These are phyloP conservation scores for Cotesia typhae DNA, from an alignment of 1,140 invertebrate genomes.

Conservation along the genomic window DNA sequence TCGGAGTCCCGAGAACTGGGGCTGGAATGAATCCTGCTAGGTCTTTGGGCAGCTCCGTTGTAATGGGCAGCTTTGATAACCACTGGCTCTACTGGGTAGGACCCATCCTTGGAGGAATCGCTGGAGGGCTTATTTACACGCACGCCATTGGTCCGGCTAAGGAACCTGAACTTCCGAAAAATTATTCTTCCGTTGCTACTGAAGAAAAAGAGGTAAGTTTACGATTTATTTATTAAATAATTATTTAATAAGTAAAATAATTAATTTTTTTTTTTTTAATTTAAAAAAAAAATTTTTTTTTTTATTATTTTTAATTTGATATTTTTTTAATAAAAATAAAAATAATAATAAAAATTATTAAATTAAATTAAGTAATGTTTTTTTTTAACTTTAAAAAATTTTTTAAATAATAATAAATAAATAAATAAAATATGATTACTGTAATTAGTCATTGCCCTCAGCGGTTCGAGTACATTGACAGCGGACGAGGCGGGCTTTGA, in stretches of 20 bases:
- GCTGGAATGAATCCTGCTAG: slow-evolving; percentile 91
- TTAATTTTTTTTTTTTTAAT: too few species aligned
- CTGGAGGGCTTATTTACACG: slow-evolving; percentile 80
- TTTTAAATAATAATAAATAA: neutral
- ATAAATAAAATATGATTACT: neutral
- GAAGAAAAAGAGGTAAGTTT: slow-evolving; percentile 74
- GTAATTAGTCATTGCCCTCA: slow-evolving; percentile 45
- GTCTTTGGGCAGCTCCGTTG: slow-evolving; percentile 84
- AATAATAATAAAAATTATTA: too few species aligned
- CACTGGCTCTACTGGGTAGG: slow-evolving; percentile 95
- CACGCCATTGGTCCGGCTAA: slow-evolving; percentile 74
- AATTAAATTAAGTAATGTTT: too few species aligned
- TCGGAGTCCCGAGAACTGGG: slow-evolving; percentile 85
- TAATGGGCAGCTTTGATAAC: slow-evolving; percentile 76
- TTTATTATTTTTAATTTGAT: too few species aligned
- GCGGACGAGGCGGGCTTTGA: slow-evolving; percentile 62
- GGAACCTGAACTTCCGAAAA: slow-evolving; percentile 57
- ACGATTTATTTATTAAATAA: slow-evolving; percentile 47
- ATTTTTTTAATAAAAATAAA: too few species aligned
- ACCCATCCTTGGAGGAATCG: slow-evolving; percentile 81
- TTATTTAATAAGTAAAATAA: neutral
- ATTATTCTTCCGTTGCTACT: slow-evolving; percentile 69
- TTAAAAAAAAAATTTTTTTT: too few species aligned
- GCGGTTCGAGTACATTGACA: slow-evolving; percentile 66
- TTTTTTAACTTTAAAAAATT: too few species aligned